These are phyloP conservation scores for Echinops telfairi DNA, from an alignment of 2,113 vertebrate species.

Conservation along the genomic window DNA sequence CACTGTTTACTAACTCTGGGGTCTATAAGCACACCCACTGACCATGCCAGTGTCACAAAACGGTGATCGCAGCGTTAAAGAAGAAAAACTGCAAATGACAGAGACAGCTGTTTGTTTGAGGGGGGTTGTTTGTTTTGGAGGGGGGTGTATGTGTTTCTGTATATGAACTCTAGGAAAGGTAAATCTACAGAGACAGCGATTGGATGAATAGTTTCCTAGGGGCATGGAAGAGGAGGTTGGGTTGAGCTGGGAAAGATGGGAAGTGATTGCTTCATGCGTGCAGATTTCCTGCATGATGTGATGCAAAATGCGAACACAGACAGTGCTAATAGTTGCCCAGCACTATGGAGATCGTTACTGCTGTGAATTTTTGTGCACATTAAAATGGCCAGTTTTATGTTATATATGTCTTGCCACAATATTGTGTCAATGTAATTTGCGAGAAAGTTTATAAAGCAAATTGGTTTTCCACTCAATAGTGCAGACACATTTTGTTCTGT, in stretches of 20 bases:
- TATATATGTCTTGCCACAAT: background rate
- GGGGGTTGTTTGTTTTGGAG: too few relatives aligned
- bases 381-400: background rate
- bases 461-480: too few relatives aligned
- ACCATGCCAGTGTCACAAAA: rapidly evolving
- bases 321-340: background rate
- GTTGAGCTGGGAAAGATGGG: background rate
- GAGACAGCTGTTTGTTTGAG: too few relatives aligned
- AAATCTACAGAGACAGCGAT: too few relatives aligned
- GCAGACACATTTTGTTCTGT: too few relatives aligned
- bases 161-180: too few relatives aligned
- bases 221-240: too few relatives aligned
- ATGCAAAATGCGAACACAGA: background rate
- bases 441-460: too few relatives aligned
- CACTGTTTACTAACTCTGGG: rapidly evolving
- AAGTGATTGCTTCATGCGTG: background rate
- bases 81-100: background rate
- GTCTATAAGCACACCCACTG: rapidly evolving
- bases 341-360: background rate
- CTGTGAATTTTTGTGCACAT: background rate
- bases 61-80: background rate
- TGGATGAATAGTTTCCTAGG: too few relatives aligned
- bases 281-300: background rate
- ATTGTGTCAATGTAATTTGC: background rate
- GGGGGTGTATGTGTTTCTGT: too few relatives aligned